These are phyloP conservation scores for Andrena praecox DNA, from an alignment of 2,888 invertebrate genomes.

Conservation along the genomic window DNA sequence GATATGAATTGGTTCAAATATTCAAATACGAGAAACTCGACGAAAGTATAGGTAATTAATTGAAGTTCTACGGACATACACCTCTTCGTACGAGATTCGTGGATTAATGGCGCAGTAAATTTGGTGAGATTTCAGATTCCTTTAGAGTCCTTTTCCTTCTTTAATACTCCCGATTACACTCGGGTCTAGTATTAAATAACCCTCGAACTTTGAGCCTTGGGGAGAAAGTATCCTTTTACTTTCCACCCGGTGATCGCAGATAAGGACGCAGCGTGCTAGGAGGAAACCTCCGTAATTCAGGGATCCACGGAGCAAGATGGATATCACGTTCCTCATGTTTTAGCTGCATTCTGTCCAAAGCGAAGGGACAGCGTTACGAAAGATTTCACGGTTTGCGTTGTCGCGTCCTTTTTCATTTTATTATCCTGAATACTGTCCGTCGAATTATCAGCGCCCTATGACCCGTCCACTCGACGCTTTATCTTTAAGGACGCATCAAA, in stretches of 20 bases:
- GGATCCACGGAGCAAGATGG: constrained; percentile 27
- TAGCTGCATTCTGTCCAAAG: neutral
- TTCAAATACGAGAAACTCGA: neutral
- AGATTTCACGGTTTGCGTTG: neutral
- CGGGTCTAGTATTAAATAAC: constrained; percentile 25
- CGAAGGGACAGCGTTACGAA: neutral
- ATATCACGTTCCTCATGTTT: constrained; percentile 38
- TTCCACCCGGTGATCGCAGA: constrained; percentile 30
- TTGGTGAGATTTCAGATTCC: constrained; percentile 8
- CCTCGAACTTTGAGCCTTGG: constrained; percentile 31
- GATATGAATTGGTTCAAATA: neutral
- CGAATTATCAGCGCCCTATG: neutral
- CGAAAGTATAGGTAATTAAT: too few species aligned
- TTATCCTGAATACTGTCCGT: too few species aligned
- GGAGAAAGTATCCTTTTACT: constrained; percentile 50
- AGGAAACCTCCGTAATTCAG: constrained; percentile 42
- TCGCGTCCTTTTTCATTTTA: neutral
- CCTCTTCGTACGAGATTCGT: neutral
- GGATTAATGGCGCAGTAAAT: neutral
- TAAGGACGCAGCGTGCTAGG: constrained; percentile 21
- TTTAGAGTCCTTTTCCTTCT: neutral
- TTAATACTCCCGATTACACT: constrained; percentile 24
- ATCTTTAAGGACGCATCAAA: neutral
- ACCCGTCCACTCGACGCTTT: neutral
- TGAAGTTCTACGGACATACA: neutral